A percentile compares a stretch with the other conserved stretches of the same genome.
These are phyloP conservation scores for Sorex maritimensis DNA, from an alignment of 2,797 vertebrate species.

Conservation along the genomic window DNA sequence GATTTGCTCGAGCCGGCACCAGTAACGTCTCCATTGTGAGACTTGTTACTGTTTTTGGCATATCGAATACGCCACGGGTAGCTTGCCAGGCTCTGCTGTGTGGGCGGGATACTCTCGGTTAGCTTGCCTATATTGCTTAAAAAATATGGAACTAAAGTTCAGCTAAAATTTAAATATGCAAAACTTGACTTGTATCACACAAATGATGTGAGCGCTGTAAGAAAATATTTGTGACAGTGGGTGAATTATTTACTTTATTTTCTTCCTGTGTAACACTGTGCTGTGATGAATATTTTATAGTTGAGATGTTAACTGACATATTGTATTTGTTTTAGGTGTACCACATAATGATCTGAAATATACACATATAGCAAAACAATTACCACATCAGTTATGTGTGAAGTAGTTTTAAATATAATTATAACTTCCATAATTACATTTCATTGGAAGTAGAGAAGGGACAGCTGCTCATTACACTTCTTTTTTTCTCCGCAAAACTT, in stretches of 20 bases:
- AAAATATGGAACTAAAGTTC: neutral
- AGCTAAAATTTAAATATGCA: constrained; percentile 21
- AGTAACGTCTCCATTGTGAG: too few relatives aligned
- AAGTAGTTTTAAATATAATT: neutral
- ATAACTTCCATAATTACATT: constrained; percentile 14
- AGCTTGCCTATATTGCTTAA: too few relatives aligned
- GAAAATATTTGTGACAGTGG: neutral
- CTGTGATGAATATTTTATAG: neutral
- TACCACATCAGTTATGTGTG: neutral
- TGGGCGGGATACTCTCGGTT: too few relatives aligned
- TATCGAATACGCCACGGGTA: too few relatives aligned
- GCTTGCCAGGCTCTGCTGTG: too few relatives aligned
- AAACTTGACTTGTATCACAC: neutral
- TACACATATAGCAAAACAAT: neutral
- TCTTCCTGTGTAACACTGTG: neutral
- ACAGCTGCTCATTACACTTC: neutral
- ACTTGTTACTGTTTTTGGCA: too few relatives aligned
- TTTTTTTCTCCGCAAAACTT: neutral
- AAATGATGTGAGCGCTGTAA: neutral
- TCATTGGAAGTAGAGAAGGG: neutral
- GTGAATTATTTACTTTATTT: constrained; percentile 17
- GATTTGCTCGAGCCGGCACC: too few relatives aligned
- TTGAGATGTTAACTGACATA: neutral
- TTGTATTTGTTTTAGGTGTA: neutral
- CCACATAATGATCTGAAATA: constrained; percentile 21